Evolutionary conservation across 1,140 invertebrate species (phyloP), one percentile per base, ranked within the genome.

Genomic region (Drosophila asahinai): DNA sequence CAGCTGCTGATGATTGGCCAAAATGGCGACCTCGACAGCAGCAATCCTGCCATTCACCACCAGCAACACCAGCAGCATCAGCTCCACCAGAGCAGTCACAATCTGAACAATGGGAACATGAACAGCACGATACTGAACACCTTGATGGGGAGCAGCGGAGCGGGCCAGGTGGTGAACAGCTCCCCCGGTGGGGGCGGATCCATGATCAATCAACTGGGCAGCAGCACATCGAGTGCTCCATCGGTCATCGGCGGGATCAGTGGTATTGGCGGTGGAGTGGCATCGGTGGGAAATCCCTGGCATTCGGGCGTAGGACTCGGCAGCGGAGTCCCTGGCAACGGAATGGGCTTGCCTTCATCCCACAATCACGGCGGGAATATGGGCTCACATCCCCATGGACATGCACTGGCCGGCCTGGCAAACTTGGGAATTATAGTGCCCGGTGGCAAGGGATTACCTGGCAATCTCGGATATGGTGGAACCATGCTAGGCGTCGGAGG

Each of bases 391-490:
- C 52, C 68, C n/a, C 91, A 87, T 70, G 91, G 91, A 58, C 91
- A 92, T 55, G 75, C 81, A 4, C 33, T 92, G 51, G 75, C 91
- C 2, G 91, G 91, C 17, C 57, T 92, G 73, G 86, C 87, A 8
- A 86, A 77, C 49, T 52, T 92, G 47, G 91, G 91, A 33, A 91
- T 92, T 15, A 86, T 91, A 19, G 74, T 92, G 54, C 83, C 82
- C 14, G 70, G 67, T 38, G 72, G 52, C 61, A 91, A 82, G 14
- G 75, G 63, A 51, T 54, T 86, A 45, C 57, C 72, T 17, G 81
- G 72, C 38, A 55, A 61, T 61, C n/a, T 80, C 1, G 84, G 86
- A 40, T 90, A 87, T 17, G 83, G 83, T n/a, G 74, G 72, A 22
- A 74, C 70, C 14, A 81, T 84, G 70, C 49, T 81, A 0, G 52